These are phyloP conservation scores for Acrocephalus arundinaceus DNA, from an alignment of 2,113 vertebrate genomes.

Conservation along the genomic window DNA sequence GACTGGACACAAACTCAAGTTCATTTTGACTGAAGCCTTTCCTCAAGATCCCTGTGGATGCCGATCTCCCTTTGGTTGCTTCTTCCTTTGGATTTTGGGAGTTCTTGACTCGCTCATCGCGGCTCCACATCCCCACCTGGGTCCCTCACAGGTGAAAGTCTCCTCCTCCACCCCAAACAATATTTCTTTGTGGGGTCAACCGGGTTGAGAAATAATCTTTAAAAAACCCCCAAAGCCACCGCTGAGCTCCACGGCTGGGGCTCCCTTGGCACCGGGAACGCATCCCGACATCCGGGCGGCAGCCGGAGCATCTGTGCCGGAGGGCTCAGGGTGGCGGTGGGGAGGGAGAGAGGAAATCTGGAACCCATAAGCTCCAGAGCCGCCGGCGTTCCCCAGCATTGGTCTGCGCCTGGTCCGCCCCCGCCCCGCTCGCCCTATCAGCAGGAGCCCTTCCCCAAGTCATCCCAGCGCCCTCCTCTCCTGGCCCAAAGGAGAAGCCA, in stretches of 20 bases:
- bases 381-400: constrained; percentile 76
- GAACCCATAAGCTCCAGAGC: constrained; percentile 88
- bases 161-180: neutral
- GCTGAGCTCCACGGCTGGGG: neutral
- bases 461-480: constrained; percentile 61
- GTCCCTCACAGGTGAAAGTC: neutral
- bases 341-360: constrained; percentile 80
- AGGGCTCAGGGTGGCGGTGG: constrained; percentile 35
- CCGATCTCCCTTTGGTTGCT: neutral
- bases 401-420: constrained; percentile 77
- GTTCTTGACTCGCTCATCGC: accelerated
- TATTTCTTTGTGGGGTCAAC: neutral
- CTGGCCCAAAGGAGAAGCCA: constrained; percentile 53
- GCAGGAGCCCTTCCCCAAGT: constrained; percentile 51
- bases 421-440: constrained; percentile 66
- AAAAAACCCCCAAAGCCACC: accelerated
- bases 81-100: neutral
- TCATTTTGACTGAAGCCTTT: accelerated
- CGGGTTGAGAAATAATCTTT: accelerated
- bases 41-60: neutral
- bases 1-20: neutral
- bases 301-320: constrained; percentile 63
- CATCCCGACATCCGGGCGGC: constrained; percentile 1
- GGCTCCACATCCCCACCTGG: neutral
- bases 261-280: neutral